Evolutionary conservation across 1,140 invertebrate species (phyloP).

Genomic region (Drosophila littoralis): DNA sequence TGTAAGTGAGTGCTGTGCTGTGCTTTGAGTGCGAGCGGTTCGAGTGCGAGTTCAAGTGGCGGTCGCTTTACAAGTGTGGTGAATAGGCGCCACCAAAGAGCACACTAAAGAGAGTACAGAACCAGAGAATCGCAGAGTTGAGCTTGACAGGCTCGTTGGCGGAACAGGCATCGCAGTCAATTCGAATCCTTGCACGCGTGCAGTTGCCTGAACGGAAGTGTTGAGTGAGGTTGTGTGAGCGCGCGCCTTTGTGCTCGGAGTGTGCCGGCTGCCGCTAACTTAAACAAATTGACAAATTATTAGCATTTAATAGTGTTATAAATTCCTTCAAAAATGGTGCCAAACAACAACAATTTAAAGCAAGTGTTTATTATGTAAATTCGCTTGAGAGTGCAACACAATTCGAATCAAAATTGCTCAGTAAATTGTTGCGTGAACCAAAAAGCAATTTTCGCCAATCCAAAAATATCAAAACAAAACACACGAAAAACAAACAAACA

Average conservation of each 20-base stretch:
- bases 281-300: conserved; percentile 50
- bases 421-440: conserved; percentile 28
- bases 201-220: conserved; percentile 64
- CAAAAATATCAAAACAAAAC: conserved; percentile 45
- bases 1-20: conserved; percentile 26
- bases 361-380: conserved; percentile 49
- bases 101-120: conserved; percentile 41
- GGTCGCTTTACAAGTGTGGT: conserved; percentile 49
- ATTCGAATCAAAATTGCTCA: conserved; percentile 35
- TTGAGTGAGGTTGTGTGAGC: conserved; percentile 18
- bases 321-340: conserved; percentile 51
- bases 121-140: conserved; percentile 13
- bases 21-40: conserved; percentile 44
- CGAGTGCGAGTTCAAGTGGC: conserved; percentile 49
- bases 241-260: conserved; percentile 27
- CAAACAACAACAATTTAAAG: conserved; percentile 37
- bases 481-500: conserved; percentile 28
- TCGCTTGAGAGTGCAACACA: conserved; percentile 3
- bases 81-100: conserved; percentile 64
- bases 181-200: conserved; percentile 63
- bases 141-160: conserved; percentile 15
- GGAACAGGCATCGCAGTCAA: conserved; percentile 58
- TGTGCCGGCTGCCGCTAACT: conserved; percentile 50
- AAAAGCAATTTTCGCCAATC: conserved; percentile 16
- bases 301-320: conserved; percentile 10